Percentiles rank a stretch among this genome's conserved stretches.
These are phyloP conservation scores for Anabacerthia variegaticeps DNA, from an alignment of 2,797 vertebrate genomes.

Conservation along the genomic window DNA sequence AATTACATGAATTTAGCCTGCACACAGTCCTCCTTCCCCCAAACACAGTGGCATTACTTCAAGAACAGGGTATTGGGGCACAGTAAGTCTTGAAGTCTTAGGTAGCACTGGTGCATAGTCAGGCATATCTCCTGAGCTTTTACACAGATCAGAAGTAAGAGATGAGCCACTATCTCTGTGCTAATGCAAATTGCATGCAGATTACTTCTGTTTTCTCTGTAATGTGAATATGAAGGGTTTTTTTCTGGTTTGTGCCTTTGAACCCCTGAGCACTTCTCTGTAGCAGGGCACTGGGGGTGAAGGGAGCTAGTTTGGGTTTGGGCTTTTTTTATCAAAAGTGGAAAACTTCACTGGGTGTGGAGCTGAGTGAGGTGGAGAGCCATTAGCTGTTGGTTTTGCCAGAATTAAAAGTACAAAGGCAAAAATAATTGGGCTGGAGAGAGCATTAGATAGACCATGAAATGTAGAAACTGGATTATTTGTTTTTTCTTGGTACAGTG, in stretches of 20 bases:
- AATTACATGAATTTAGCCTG: neutral
- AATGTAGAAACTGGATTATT: slow-evolving; percentile 11
- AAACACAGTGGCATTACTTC: neutral
- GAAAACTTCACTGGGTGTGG: neutral
- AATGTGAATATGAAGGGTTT: neutral
- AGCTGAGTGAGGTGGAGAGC: neutral
- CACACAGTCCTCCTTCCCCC: neutral
- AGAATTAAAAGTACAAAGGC: slow-evolving; percentile 17
- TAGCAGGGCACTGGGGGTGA: neutral
- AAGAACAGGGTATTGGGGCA: neutral
- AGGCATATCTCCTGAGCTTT: neutral
- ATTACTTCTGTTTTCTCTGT: neutral
- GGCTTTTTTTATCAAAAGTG: neutral
- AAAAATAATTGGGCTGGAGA: neutral
- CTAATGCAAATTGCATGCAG: neutral
- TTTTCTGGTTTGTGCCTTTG: neutral
- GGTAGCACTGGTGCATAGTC: neutral
- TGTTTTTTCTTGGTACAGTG: slow-evolving; percentile 4
- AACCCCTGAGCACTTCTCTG: neutral
- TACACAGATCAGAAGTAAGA: neutral
- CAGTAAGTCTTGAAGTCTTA: neutral
- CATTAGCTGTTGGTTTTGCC: neutral
- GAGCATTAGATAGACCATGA: neutral
- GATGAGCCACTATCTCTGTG: neutral
- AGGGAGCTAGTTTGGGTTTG: neutral